Conservation (phyloP, 53 echinoderm and acorn worm genomes). For the Luidia sarsii region DNA sequence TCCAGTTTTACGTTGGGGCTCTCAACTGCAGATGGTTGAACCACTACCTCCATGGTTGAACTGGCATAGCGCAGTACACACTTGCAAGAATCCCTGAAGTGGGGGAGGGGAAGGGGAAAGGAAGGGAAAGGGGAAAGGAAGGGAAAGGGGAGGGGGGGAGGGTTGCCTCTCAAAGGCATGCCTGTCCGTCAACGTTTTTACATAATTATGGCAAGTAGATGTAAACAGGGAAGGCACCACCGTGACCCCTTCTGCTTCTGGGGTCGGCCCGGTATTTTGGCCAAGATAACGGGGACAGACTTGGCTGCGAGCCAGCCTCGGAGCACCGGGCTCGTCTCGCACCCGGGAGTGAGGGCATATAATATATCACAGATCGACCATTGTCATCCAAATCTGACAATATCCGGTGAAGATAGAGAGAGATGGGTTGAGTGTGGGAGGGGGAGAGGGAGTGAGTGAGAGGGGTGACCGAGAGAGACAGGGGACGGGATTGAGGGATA, state of each 20-base stretch:
- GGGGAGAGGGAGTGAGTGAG: no score
- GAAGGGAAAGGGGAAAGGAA: not conserved
- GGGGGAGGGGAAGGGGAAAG: no score
- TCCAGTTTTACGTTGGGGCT: no score
- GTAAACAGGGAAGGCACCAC: conserved; percentile 31
- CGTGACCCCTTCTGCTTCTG: conserved; percentile 8
- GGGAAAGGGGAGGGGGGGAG: not conserved
- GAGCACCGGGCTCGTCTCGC: no score
- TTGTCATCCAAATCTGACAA: conserved; percentile 39
- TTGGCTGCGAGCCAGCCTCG: not conserved
- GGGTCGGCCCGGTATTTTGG: conserved; percentile 44
- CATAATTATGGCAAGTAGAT: conserved; percentile 57
- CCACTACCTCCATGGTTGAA: no score
- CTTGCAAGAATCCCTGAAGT: no score
- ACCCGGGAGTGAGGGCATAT: no score
- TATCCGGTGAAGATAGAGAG: conserved; percentile 4
- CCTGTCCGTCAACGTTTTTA: conserved; percentile 56
- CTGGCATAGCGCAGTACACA: no score
- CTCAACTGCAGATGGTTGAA: no score
- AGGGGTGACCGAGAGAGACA: not conserved
- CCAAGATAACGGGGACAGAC: conserved; percentile 45
- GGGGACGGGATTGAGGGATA: no score
- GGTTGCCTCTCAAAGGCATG: not conserved
- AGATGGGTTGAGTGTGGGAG: no score
- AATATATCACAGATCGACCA: no score